These are phyloP conservation scores for Keiferia lycopersicella DNA, from an alignment of 2,888 invertebrate species.

Conservation along the genomic window DNA sequence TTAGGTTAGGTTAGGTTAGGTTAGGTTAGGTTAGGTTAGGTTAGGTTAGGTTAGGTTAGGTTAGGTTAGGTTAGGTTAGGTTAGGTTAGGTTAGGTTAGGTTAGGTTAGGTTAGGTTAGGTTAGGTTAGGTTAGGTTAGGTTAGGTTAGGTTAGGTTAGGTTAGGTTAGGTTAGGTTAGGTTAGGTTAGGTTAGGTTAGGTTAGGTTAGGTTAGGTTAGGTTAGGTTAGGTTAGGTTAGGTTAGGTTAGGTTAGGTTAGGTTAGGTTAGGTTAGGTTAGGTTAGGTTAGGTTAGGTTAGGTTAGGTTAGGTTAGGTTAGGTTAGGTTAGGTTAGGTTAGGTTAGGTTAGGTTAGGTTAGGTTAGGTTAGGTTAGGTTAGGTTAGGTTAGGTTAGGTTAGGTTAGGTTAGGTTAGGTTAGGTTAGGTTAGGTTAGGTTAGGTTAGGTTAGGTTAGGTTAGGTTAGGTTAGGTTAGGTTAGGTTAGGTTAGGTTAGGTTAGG, in stretches of 20 bases:
- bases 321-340: no score
- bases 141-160: constrained; percentile 29
- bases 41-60: constrained; percentile 29
- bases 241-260: constrained; percentile 30
- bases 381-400: no score
- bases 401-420: no score
- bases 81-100: constrained; percentile 29
- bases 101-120: constrained; percentile 29
- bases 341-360: no score
- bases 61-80: constrained; percentile 30
- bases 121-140: constrained; percentile 29
- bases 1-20: constrained; percentile 31
- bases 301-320: no score
- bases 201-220: constrained; percentile 27
- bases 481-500: constrained; percentile 12
- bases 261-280: constrained; percentile 25
- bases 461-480: constrained; percentile 32
- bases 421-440: no score
- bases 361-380: no score
- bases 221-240: constrained; percentile 29
- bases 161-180: constrained; percentile 22
- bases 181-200: constrained; percentile 26
- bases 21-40: constrained; percentile 29
- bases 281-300: no score
- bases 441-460: constrained; percentile 22